These are phyloP conservation scores for Ceratotherium simum DNA, from an alignment of 2,113 vertebrate species.

Conservation along the genomic window DNA sequence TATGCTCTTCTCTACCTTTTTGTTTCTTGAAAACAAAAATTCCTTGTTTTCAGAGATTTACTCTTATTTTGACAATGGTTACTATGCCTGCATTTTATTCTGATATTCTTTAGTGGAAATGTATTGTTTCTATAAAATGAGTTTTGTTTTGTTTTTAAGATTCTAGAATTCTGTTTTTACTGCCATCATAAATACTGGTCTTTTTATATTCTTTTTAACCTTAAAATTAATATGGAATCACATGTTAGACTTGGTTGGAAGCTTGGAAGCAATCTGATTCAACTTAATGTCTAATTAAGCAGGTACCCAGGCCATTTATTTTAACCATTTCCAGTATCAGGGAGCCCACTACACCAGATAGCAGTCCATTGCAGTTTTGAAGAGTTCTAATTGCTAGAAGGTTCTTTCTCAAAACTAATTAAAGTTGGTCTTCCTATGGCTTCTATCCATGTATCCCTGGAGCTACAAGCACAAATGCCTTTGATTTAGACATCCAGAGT, in stretches of 20 bases:
- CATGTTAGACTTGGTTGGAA: background rate
- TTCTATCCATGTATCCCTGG: background rate
- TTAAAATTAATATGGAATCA: conserved; percentile 28
- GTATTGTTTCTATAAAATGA: background rate
- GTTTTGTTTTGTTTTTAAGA: background rate
- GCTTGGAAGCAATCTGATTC: background rate
- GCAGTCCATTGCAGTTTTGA: background rate
- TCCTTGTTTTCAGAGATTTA: conserved; percentile 35
- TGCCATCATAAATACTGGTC: background rate
- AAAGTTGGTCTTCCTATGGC: background rate
- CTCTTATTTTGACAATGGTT: conserved; percentile 8
- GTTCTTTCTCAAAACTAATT: background rate
- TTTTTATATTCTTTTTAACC: conserved; percentile 26
- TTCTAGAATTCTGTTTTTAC: conserved; percentile 46
- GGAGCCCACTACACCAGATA: background rate
- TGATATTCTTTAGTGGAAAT: background rate
- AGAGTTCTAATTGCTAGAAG: background rate
- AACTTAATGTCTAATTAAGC: background rate
- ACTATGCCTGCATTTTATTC: background rate
- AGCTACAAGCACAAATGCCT: background rate
- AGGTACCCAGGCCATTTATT: background rate
- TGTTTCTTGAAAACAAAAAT: conserved; percentile 39
- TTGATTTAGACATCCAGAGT: background rate
- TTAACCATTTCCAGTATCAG: background rate
- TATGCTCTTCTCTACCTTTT: background rate